Conservation (phyloP, 1,140 invertebrate genomes). For the Neotoxoptera formosana region DNA sequence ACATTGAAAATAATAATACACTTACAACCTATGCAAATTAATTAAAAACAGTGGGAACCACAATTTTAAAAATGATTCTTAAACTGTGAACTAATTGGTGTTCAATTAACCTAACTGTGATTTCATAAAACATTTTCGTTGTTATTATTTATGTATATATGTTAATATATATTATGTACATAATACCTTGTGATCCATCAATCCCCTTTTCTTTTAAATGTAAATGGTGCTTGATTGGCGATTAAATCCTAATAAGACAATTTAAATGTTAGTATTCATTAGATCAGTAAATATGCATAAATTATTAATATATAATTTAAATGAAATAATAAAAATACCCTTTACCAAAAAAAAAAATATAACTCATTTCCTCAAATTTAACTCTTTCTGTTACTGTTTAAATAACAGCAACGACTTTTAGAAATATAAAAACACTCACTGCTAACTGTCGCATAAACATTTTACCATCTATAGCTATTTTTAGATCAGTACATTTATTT, state of each 20-base stretch:
- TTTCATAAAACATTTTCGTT: slow-evolving; percentile 19
- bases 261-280: background rate
- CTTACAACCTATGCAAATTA: background rate
- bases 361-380: background rate
- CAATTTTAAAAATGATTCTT: background rate
- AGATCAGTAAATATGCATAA: background rate
- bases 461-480: background rate
- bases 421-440: slow-evolving; percentile 24
- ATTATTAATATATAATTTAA: background rate
- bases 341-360: background rate
- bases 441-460: background rate
- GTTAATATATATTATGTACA: background rate
- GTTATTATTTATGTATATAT: background rate
- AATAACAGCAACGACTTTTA: background rate
- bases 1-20: slow-evolving; percentile 29
- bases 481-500: slow-evolving; percentile 4
- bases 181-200: slow-evolving; percentile 16
- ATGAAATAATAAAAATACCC: background rate
- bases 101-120: slow-evolving; percentile 45
- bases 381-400: background rate
- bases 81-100: background rate
- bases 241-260: background rate
- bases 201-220: background rate
- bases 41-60: background rate
- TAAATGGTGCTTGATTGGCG: background rate